phyloP scores from a whole-genome alignment of 2,113 vertebrate genomes.

The Anguilla rostrata region DNA sequence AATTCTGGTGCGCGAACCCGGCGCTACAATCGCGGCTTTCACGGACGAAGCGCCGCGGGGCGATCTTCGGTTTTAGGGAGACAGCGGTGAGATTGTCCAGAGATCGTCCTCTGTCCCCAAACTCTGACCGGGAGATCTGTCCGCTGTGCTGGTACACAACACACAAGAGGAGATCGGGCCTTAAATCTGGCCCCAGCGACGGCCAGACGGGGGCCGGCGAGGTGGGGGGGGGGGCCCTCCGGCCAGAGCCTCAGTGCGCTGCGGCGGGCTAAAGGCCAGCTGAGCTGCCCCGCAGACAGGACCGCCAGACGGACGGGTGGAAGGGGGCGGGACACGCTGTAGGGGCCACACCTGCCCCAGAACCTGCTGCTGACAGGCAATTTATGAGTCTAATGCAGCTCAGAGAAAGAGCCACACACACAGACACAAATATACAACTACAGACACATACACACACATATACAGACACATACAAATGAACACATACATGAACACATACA shows the following conservation, averaged over 20 bases:
- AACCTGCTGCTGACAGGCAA: neutral
- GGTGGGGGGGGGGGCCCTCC: too few relatives aligned
- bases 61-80: neutral
- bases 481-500: neutral
- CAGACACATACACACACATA: neutral
- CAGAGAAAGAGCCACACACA: neutral
- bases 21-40: neutral
- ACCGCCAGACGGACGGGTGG: neutral
- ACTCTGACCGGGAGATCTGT: neutral
- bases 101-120: neutral
- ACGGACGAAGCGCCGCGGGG: neutral
- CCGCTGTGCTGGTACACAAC: neutral
- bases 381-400: neutral
- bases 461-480: neutral
- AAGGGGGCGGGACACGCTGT: neutral
- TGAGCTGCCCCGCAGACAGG: neutral
- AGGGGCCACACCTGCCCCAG: neutral
- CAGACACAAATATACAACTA: neutral
- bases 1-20: neutral
- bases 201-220: neutral
- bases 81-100: neutral
- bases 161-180: neutral
- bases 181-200: too few relatives aligned
- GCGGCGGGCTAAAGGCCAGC: neutral
- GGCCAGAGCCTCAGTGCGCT: neutral